These are phyloP conservation scores for Anoncus sp. DNA, from an alignment of 2,888 invertebrate genomes.

Conservation along the genomic window DNA sequence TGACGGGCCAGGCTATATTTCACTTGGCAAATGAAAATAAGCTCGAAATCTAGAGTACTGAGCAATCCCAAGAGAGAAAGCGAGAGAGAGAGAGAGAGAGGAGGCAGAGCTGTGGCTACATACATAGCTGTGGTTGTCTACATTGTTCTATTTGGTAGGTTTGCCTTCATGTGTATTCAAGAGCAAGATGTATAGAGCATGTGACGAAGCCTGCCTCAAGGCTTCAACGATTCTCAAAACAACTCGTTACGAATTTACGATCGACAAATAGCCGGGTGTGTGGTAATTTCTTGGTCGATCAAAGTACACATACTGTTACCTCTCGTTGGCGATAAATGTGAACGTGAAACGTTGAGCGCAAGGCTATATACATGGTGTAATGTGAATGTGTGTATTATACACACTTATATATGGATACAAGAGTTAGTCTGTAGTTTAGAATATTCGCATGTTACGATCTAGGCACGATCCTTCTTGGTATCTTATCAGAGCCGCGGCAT, in stretches of 20 bases:
- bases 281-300: conserved; percentile 45
- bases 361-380: not conserved
- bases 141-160: conserved; percentile 5
- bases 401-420: not conserved
- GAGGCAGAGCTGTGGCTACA: no score
- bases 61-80: conserved; percentile 1
- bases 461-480: conserved; percentile 34
- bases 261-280: conserved; percentile 39
- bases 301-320: conserved; percentile 15
- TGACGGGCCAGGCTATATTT: conserved; percentile 21
- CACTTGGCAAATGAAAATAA: conserved; percentile 29
- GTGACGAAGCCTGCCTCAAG: conserved; percentile 6
- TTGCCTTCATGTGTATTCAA: not conserved
- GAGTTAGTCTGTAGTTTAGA: not conserved
- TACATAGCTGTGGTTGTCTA: no score
- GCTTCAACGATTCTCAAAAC: conserved; percentile 25
- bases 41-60: not conserved
- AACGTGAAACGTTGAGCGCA: conserved; percentile 6
- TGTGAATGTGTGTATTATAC: not conserved
- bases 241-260: conserved; percentile 42
- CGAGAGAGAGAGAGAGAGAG: not conserved
- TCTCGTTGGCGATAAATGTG: not conserved
- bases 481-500: conserved; percentile 39
- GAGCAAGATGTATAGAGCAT: not conserved
- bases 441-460: conserved; percentile 3